phyloP scores from a whole-genome alignment of 2,113 vertebrate genomes.

The Gavia stellata region DNA sequence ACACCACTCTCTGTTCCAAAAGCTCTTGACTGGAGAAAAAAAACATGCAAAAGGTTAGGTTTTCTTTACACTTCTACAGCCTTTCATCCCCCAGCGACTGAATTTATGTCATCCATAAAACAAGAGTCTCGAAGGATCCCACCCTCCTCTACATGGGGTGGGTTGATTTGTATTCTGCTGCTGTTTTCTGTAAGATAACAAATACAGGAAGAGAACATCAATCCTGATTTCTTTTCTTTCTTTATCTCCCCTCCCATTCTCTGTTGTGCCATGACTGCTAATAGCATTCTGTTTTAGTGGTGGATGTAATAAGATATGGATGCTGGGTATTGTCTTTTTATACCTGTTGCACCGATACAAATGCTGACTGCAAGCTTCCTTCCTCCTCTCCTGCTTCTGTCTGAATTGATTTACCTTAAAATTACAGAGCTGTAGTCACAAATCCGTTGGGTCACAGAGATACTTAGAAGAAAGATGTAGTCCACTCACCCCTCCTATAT shows the following conservation, averaged over 20 bases:
- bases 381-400: neutral
- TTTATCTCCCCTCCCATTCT: slow-evolving; percentile 44
- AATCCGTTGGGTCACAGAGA: slow-evolving; percentile 8
- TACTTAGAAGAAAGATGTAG: neutral
- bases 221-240: slow-evolving; percentile 39
- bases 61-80: neutral
- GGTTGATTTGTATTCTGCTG: slow-evolving; percentile 57
- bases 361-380: neutral
- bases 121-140: neutral
- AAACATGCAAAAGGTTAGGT: neutral
- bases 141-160: neutral
- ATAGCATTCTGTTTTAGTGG: slow-evolving; percentile 33
- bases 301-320: slow-evolving; percentile 37
- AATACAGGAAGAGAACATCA: slow-evolving; percentile 59
- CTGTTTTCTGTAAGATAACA: slow-evolving; percentile 50
- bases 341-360: neutral
- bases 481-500: neutral
- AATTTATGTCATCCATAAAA: slow-evolving; percentile 12
- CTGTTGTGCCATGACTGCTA: slow-evolving; percentile 46
- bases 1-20: neutral
- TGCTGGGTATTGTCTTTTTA: slow-evolving; percentile 13
- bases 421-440: slow-evolving; percentile 14
- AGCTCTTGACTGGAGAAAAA: neutral
- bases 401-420: neutral
- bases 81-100: neutral